phyloP scores from a whole-genome alignment of 2,888 invertebrate species.

The Eupithecia vulgata region DNA sequence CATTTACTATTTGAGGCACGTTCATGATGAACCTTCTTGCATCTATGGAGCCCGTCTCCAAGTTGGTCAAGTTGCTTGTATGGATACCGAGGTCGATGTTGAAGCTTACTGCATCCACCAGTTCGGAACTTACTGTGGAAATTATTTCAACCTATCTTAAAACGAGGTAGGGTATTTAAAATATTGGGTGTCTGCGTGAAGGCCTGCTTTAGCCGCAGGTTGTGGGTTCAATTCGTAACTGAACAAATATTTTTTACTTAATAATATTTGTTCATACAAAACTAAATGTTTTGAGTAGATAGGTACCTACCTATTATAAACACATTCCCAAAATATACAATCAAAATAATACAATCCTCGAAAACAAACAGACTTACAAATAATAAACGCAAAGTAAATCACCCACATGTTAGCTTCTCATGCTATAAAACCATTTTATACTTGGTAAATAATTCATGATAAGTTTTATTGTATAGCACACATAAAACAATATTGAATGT shows the following conservation, averaged over 20 bases:
- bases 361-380: constrained; percentile 7
- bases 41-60: background rate
- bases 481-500: background rate
- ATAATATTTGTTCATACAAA: too few relatives aligned
- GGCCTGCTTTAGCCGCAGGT: background rate
- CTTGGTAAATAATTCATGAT: background rate
- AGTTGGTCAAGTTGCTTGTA: background rate
- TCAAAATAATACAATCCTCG: background rate
- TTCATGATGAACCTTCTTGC: constrained; percentile 4
- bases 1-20: constrained; percentile 1
- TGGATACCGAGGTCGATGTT: background rate
- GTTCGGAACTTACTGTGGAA: background rate
- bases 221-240: background rate
- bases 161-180: background rate
- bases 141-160: background rate
- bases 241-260: too few relatives aligned
- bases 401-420: constrained; percentile 1
- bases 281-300: background rate
- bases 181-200: background rate
- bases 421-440: background rate
- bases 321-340: too few relatives aligned
- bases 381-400: constrained; percentile 7
- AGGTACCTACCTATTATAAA: background rate
- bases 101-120: background rate
- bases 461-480: background rate